Base-by-base conservation (phyloP, 2,797 vertebrate genomes). In the Micromesistius poutassou region DNA sequence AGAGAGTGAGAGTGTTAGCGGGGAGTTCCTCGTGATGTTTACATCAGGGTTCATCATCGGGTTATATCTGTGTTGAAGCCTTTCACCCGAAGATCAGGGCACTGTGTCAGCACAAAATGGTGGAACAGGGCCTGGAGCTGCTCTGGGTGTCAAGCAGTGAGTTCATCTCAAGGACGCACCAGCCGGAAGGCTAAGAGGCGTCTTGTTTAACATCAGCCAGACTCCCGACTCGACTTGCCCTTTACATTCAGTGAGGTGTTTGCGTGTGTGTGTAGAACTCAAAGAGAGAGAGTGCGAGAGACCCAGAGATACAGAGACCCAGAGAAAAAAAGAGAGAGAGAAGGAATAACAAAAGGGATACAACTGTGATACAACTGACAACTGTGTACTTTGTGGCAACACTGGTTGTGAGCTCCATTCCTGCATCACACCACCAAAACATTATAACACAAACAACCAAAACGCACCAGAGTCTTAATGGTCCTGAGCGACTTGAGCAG, bases 401-500 rank as follows among this genome's bases (percentile, higher is more conserved):
- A 4, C 16, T 0, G 46, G 46, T 14, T 33, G 28, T 31, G 71
- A 72, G 36, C 36, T 35, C 33, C 5, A 35, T 35, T 35, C 33
- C 33, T 5, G 5, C 4, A 30, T 38, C 9, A 72, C 30, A 33
- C 30, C n/a, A 38, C 36, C 36, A 38, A 38, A 9, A 38, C 36
- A 38, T 38, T 8, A 71, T 2, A 40, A 78, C 55, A 62, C 22
- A 6, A 62, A 62, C n/a, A 62, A n/a, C 55, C n/a, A 62, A 28
- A 68, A 28, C 38, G 83, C 79, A 99, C 98, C 96, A 99, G 88
- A 4, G 98, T 99, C 93, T 99, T 99, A 93, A 99, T 99, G 86
- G 98, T 99, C 92, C 98, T 95, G 85, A 99, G 93, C 72, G 98
- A 99, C 82, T 99, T 98, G 0, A 99, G 93, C 81, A 99, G 91